Evolutionary conservation across 2,888 invertebrate species (phyloP), one percentile per base, ranked within the genome.

Genomic region (Himalopsyche tibetana): DNA sequence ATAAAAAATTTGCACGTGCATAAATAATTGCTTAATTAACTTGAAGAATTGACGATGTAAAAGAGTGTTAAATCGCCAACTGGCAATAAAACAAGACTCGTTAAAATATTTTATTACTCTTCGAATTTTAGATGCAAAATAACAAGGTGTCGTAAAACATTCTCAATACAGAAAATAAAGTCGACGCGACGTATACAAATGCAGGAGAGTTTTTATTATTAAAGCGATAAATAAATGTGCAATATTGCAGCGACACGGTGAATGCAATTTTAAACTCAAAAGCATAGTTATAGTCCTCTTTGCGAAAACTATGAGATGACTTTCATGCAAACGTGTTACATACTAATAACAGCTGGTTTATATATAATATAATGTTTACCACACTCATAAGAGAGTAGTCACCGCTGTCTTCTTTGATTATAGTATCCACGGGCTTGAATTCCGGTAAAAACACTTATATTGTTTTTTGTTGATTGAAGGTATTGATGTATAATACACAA

Each of bases 191-290:
- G 63, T 19, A 28, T 8, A 63, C 63, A 63, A 63, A 63, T 63
- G 63, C 51, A 51, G 12, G 51, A 19, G 19, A 63, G 63, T 63
- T 86, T 86, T 86, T 84, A 87, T 85, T 87, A 87, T 85, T 85
- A 87, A 85, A 87, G 82, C 87, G 56, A 85, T 87, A 85, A 87
- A 87, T 87, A 87, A 85, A 56, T 45, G 79, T 82, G 85, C 87
- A 87, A 85, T 80, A 82, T 82, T 81, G 85, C 85, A 84, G 51
- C 87, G 84, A 84, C 85, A 82, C 82, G 42, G 82, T 55, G 84
- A 19, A 87, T 87, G 84, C 87, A 87, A 87, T 85, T 87, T 87
- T 84, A 85, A 87, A 85, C 80, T 84, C 87, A 19, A 28, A 63
- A 19, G 63, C 19, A 63, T 63, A 15, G 63, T 3, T 63, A 63